Evolutionary conservation across 2,797 vertebrate genomes (phyloP), one percentile per base, ranked within the genome.

Genomic region (Cephalopachus bancanus): DNA sequence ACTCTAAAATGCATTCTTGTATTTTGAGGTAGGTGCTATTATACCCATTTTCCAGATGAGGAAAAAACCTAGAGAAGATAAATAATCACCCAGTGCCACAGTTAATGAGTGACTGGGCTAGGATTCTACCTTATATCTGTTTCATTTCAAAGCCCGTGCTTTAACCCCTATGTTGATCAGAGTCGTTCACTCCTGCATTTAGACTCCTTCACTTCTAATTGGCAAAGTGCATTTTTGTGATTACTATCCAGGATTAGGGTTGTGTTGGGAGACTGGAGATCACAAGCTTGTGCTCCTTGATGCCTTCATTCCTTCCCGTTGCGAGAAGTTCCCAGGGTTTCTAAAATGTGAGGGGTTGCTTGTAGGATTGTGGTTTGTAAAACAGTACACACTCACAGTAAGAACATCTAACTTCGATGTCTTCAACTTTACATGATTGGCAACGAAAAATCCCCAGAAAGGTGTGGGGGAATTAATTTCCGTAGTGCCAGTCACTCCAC

Each of bases 401-500:
- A 85, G 62, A 95, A 64, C 4, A 30, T 57, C 51, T 79, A 59
- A 57, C 44, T 59, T 83, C 78, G 87, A 28, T 37, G 71, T 76
- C 44, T 89, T 95, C 75, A 62, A 22, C 83, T 89, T 80, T n/a
- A 78, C 16, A 17, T 2, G 1, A 26, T 15, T 96, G 79, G 79
- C 79, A 93, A 28, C 59, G 19, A 62, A 3, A n/a, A 53, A 7
- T 67, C 65, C 33, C 33, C 1, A 30, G 76, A 89, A 89, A 88
- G 75, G 30, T 53, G 0, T 83, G 20, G 24, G 87, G 49, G 72
- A 44, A 24, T 76, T 92, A 30, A 55, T 85, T 84, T 88, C 85
- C n/a, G 2, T 7, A 53, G 64, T 57, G 92, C 69, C 89, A 59
- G 88, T 75, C 95, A 67, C 59, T 28, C 90, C 74, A 74, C 95